Base-by-base conservation (phyloP, 2,113 vertebrate species). In the Syngnathus typhle region DNA sequence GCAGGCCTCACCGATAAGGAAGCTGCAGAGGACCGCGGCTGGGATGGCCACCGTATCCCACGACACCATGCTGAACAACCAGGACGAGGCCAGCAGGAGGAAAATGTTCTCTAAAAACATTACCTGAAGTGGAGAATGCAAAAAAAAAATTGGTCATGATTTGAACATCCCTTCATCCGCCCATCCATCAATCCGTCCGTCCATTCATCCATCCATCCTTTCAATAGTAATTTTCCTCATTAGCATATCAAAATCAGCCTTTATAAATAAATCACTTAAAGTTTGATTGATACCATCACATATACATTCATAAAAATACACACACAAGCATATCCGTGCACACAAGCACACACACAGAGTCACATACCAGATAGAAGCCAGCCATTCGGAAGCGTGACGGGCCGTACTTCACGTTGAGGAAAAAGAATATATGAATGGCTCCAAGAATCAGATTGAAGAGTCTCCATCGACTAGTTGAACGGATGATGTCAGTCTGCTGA, bases 401-500 rank as follows among this genome's bases (percentile, higher is more conserved):
- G 32, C 93, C 84, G 0, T 91, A 90, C 37, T 86, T 83, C 78
- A 94, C 86, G 0, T 91, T 92, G 60, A 94, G 64, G 80, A 93
- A 95, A 78, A 93, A 92, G 84, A 95, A 92, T 79, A 93, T 39
- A 49, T 93, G 92, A 73, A 91, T 55, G 0, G 92, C 94, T 62
- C 94, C 94, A 58, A 92, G 71, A 2, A 92, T 80, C 46, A 91
- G 78, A 76, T 92, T 93, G 77, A 94, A 94, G 38, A 95, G 60
- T 66, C 89, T 89, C 93, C 94, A 93, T 70, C 15, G 70, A 70
- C 82, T 88, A 0, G 92, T 90, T 56, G 87, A 89, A 6, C 84
- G 77, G 46, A 93, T 75, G 0, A 94, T 88, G 71, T 95, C 90
- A 0, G 90, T 94, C 84, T 94, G 93, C 87, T 94, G 93, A 56